These are phyloP conservation scores for Neoscelio sp. DNA, from an alignment of 2,888 invertebrate genomes.

Conservation along the genomic window DNA sequence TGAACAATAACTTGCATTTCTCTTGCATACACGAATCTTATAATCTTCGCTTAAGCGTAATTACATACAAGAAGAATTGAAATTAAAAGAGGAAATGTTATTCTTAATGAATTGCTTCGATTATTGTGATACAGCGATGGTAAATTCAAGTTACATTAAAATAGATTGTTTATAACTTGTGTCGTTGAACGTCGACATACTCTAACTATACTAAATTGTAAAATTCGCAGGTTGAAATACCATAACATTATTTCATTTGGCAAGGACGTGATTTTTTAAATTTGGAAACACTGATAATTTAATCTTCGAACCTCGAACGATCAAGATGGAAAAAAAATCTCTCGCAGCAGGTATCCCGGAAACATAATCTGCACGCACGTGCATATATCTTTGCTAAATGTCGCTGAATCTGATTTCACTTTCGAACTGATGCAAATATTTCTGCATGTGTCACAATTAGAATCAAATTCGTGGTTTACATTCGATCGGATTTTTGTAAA, in stretches of 20 bases:
- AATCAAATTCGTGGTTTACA: conserved; percentile 3
- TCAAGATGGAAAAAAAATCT: conserved; percentile 54
- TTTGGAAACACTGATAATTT: conserved; percentile 50
- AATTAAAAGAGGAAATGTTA: too few species aligned
- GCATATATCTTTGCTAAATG: conserved; percentile 26
- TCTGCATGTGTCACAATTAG: conserved; percentile 3
- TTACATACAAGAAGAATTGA: too few species aligned
- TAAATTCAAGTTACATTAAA: conserved; percentile 9
- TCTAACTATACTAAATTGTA: conserved; percentile 35
- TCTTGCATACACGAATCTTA: too few species aligned
- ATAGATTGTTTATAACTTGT: conserved; percentile 7
- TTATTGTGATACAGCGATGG: too few species aligned
- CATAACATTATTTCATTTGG: conserved; percentile 38
- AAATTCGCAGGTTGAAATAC: conserved; percentile 35
- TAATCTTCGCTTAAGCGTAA: too few species aligned
- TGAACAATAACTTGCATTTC: too few species aligned
- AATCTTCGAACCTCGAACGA: conserved; percentile 50
- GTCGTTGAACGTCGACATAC: conserved; percentile 22
- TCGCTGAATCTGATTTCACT: conserved; percentile 44
- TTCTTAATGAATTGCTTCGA: too few species aligned
- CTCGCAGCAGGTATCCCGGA: conserved; percentile 59
- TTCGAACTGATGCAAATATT: conserved; percentile 16
- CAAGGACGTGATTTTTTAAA: conserved; percentile 53
- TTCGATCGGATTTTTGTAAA: background rate
- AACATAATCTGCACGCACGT: conserved; percentile 29